Conservation (phyloP, 2,797 vertebrate genomes). For the Anabas testudineus region DNA sequence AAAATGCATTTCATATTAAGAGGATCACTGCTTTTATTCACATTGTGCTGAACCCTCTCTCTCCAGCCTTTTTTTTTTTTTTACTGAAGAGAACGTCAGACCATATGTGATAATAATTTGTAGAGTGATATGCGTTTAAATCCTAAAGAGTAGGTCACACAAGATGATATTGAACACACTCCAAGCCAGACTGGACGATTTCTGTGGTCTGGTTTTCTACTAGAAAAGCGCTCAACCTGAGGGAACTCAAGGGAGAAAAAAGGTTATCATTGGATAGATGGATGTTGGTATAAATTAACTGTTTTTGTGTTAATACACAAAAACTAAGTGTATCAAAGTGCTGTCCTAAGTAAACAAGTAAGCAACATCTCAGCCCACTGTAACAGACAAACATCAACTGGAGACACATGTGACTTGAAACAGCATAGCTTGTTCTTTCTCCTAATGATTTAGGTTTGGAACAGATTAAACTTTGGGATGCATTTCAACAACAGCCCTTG, state of each 20-base stretch:
- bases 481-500: slow-evolving; percentile 41
- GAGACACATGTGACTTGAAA: background rate
- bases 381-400: background rate
- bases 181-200: slow-evolving; percentile 22
- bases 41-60: too few relatives aligned
- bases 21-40: slow-evolving; percentile 2
- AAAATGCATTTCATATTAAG: background rate
- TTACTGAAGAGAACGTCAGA: background rate
- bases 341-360: too few relatives aligned
- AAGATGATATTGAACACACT: slow-evolving; percentile 26
- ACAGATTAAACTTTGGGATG: slow-evolving; percentile 34
- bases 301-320: slow-evolving; percentile 21
- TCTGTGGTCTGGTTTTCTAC: slow-evolving; percentile 35
- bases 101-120: slow-evolving; percentile 8
- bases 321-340: too few relatives aligned
- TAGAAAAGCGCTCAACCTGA: slow-evolving; percentile 44
- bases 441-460: slow-evolving; percentile 38
- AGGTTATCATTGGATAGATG: slow-evolving; percentile 18
- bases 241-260: slow-evolving; percentile 16
- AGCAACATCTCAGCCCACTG: background rate
- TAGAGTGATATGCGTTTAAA: slow-evolving; percentile 22
- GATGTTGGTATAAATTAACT: slow-evolving; percentile 1
- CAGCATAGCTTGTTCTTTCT: background rate
- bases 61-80: background rate
- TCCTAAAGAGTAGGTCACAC: slow-evolving; percentile 17